Evolutionary conservation across 2,797 vertebrate species (phyloP).

Genomic region (Chloroceryle inda): DNA sequence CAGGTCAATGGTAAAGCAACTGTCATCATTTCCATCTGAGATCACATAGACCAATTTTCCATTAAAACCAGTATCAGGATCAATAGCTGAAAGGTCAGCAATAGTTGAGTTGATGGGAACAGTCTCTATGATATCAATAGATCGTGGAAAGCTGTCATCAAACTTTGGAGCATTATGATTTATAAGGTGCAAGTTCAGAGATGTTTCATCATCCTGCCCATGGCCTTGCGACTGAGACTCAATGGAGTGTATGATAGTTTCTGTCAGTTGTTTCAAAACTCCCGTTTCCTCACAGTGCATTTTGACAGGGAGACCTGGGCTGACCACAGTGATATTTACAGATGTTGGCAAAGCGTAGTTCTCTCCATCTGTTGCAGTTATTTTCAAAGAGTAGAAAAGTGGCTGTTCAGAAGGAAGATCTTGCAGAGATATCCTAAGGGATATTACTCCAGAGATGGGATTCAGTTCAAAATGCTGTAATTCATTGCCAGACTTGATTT

Average conservation of each 20-base stretch:
- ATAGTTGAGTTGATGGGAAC: slow-evolving; percentile 84
- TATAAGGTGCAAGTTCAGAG: slow-evolving; percentile 88
- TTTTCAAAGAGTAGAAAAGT: slow-evolving; percentile 84
- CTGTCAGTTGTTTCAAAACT: slow-evolving; percentile 87
- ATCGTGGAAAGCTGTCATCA: slow-evolving; percentile 84
- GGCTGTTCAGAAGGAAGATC: slow-evolving; percentile 59
- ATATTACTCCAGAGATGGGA: slow-evolving; percentile 86
- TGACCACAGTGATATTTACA: slow-evolving; percentile 87
- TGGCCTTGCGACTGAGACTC: slow-evolving; percentile 84
- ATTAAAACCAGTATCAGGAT: slow-evolving; percentile 90
- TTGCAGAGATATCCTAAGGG: slow-evolving; percentile 83
- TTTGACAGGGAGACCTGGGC: slow-evolving; percentile 77
- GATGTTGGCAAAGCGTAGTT: slow-evolving; percentile 86
- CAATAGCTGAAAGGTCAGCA: slow-evolving; percentile 86
- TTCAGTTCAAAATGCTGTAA: slow-evolving; percentile 89
- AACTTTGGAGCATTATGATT: slow-evolving; percentile 92
- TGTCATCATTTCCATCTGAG: slow-evolving; percentile 92
- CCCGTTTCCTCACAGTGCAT: slow-evolving; percentile 90
- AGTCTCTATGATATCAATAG: slow-evolving; percentile 88
- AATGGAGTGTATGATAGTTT: slow-evolving; percentile 91
- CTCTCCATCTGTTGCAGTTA: slow-evolving; percentile 91
- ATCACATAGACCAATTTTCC: slow-evolving; percentile 90
- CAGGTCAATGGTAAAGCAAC: slow-evolving; percentile 90
- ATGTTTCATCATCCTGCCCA: slow-evolving; percentile 84
- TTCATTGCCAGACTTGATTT: slow-evolving; percentile 91